Conservation (phyloP, 2,888 invertebrate species). For the Silvanus unidentatus region DNA sequence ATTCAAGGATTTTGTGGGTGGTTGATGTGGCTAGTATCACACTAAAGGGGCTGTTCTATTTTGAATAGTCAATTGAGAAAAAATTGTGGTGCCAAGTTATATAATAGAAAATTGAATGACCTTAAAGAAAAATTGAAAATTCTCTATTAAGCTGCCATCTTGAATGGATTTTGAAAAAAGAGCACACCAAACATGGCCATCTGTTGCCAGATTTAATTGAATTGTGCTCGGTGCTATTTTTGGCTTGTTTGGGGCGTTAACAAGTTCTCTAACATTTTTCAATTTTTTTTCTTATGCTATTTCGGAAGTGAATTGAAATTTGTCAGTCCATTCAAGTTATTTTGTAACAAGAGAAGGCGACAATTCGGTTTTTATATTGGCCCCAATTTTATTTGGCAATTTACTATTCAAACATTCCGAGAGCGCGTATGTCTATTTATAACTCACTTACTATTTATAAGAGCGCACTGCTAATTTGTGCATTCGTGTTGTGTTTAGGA, state of each 20-base stretch:
- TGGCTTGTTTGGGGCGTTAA: slow-evolving; percentile 18
- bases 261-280: slow-evolving; percentile 18
- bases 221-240: slow-evolving; percentile 30
- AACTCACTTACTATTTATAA: too few relatives aligned
- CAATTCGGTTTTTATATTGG: too few relatives aligned
- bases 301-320: too few relatives aligned
- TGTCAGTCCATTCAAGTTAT: too few relatives aligned
- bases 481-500: slow-evolving; percentile 48
- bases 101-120: too few relatives aligned
- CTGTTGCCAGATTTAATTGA: slow-evolving; percentile 15
- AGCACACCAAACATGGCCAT: slow-evolving; percentile 37
- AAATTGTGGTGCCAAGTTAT: slow-evolving; percentile 1
- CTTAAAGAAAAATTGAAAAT: too few relatives aligned
- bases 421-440: too few relatives aligned
- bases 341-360: too few relatives aligned
- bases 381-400: background rate
- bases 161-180: slow-evolving; percentile 27
- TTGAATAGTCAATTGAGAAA: background rate
- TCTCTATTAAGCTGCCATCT: too few relatives aligned
- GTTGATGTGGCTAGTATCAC: slow-evolving; percentile 9
- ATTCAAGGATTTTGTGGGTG: slow-evolving; percentile 16
- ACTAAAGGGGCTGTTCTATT: slow-evolving; percentile 7
- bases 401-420: background rate
- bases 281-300: too few relatives aligned
- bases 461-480: background rate